phyloP scores from a whole-genome alignment of 2,797 vertebrate genomes.

The Pipistrellus kuhlii region DNA sequence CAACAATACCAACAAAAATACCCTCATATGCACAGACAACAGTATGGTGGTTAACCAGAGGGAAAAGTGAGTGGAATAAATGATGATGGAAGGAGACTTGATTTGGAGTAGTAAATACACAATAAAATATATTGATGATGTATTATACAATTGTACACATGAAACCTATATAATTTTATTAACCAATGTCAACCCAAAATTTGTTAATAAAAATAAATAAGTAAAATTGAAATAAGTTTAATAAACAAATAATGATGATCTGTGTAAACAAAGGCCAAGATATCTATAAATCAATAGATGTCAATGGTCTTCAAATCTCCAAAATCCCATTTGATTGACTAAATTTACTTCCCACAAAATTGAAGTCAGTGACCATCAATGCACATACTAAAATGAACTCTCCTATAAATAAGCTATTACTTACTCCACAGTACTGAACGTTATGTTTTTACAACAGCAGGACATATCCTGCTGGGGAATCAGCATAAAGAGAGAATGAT shows the following conservation, averaged over 20 bases:
- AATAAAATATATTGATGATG: neutral
- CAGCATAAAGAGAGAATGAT: neutral
- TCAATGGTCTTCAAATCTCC: neutral
- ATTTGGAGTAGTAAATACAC: neutral
- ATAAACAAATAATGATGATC: neutral
- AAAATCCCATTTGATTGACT: constrained; percentile 8
- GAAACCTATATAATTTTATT: neutral
- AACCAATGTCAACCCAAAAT: neutral
- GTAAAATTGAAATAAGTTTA: neutral
- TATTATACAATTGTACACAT: neutral
- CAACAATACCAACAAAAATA: neutral
- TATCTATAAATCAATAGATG: constrained; percentile 18
- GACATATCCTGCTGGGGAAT: neutral
- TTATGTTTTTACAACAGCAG: neutral
- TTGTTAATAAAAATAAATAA: neutral
- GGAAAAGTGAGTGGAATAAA: neutral
- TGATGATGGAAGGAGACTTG: neutral
- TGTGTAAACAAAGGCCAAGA: neutral
- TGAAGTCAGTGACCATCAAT: neutral
- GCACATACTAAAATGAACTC: neutral
- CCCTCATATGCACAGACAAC: neutral
- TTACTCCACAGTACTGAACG: neutral
- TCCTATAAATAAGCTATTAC: neutral
- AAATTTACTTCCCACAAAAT: constrained; percentile 35
- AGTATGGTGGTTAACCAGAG: neutral